Conservation (phyloP, 2,113 vertebrate species). For the Anthoscopus minutus region DNA sequence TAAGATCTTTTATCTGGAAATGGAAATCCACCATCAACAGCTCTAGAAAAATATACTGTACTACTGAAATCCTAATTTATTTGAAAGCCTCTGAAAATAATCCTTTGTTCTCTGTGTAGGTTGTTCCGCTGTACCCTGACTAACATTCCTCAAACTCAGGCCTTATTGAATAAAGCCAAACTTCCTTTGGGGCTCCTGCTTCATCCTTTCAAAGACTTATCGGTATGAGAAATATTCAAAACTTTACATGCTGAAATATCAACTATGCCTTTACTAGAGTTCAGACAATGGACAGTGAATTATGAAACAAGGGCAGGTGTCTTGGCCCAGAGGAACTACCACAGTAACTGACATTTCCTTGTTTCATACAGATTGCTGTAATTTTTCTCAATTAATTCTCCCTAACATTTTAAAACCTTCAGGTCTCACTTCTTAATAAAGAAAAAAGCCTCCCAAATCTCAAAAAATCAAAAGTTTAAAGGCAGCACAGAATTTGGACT, state of each 20-base stretch:
- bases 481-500: background rate
- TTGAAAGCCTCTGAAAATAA: slow-evolving; percentile 51
- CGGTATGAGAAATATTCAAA: slow-evolving; percentile 76
- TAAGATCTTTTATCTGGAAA: background rate
- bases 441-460: background rate
- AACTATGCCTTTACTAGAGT: background rate
- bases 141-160: slow-evolving; percentile 95
- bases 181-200: slow-evolving; percentile 93
- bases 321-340: background rate
- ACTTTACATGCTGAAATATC: slow-evolving; percentile 9
- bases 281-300: background rate
- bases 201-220: slow-evolving; percentile 96
- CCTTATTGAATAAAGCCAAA: slow-evolving; percentile 95
- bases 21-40: background rate
- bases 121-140: slow-evolving; percentile 93
- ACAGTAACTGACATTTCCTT: background rate
- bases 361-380: background rate
- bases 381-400: background rate
- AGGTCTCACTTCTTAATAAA: background rate
- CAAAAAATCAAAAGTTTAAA: background rate
- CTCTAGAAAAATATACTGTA: background rate
- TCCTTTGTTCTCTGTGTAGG: slow-evolving; percentile 69
- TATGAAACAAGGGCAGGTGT: background rate
- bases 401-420: background rate
- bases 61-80: background rate